A percentile compares a stretch with the other conserved stretches of the same genome.
Evolutionary conservation across 2,797 vertebrate genomes (phyloP).

Genomic region (Furcifer pardalis): DNA sequence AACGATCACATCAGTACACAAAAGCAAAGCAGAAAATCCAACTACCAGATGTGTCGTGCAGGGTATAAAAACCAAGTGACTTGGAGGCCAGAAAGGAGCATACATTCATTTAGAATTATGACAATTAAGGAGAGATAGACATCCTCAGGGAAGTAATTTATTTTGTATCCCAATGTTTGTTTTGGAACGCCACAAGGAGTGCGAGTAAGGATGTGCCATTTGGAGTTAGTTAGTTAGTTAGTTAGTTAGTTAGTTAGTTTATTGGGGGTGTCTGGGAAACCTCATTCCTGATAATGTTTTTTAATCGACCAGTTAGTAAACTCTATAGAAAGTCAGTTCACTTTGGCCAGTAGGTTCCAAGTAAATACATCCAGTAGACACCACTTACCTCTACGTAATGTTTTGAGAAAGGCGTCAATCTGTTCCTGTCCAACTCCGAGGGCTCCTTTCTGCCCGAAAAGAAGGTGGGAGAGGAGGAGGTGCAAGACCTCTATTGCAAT

Average conservation of each 20-base stretch:
- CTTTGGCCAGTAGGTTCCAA: not conserved
- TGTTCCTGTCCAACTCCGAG: slow-evolving; percentile 99
- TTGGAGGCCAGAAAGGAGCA: not conserved
- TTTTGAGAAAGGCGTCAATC: slow-evolving; percentile 98
- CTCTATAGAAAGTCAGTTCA: not conserved
- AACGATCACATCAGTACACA: not conserved
- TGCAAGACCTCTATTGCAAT: slow-evolving; percentile 99
- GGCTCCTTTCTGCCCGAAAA: slow-evolving; percentile 98
- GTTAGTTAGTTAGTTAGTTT: too few species aligned
- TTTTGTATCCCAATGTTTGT: too few species aligned
- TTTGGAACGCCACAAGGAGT: too few species aligned
- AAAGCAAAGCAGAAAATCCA: not conserved
- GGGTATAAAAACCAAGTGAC: not conserved
- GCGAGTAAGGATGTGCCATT: too few species aligned
- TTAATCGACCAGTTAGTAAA: too few species aligned
- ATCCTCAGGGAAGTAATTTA: too few species aligned
- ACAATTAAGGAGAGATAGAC: too few species aligned
- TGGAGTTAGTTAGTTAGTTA: too few species aligned
- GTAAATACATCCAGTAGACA: not conserved
- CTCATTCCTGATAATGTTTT: not conserved
- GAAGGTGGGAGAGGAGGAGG: slow-evolving; percentile 98
- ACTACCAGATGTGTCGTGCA: too few species aligned
- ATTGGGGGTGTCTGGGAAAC: not conserved
- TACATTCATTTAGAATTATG: not conserved
- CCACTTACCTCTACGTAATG: slow-evolving; percentile 94